Base-by-base conservation (phyloP, 1,140 invertebrate species). In the Leptopilina boulardi region DNA sequence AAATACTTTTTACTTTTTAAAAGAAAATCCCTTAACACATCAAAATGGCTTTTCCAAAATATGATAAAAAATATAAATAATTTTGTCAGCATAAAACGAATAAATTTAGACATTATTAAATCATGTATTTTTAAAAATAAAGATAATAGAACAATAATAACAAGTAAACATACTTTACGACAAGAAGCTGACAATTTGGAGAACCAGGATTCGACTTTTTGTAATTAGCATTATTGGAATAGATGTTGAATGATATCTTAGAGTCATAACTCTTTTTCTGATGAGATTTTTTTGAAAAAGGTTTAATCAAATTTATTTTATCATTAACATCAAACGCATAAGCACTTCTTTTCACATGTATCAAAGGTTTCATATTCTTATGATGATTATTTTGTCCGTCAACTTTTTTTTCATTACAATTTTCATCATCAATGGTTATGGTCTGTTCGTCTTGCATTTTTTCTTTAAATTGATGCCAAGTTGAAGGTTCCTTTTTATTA, bases 361-460 rank as follows among this genome's bases (percentile, higher is more conserved):
- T 42, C 4, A 91, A 77, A 6, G 89, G 89, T 47, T 85, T 84
- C 0, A 85, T 56, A 5, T 82, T 78, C 44, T 87, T 76, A 15
- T 86, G 81, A 5, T 90, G 78, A 15, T 90, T 85, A 74, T 90
- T 79, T 0, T 91, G 76, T 56, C 89, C 85, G 0, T 72, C 56
- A 1, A 73, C 34, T 11, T 84, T 80, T 23, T 51, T 83, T n/a
- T 44, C 56, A 15, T 9, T 9, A 54, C 83, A 82, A 11, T 91
- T 88, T 26, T 91, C 90, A 54, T 91, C 90, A 19, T 88, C 87
- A 18, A 91, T 91, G 0, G 88, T 90, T 5, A 91, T 91, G 0
- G 88, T 91, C 73, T 88, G 89, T 44, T 88, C 86, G 4, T 91
- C 89, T 15, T 81, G 81, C 89, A 88, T 90, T 72, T 86, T 90